These are phyloP conservation scores for Sicus ferrugineus DNA, from an alignment of 2,888 invertebrate genomes.

Conservation along the genomic window DNA sequence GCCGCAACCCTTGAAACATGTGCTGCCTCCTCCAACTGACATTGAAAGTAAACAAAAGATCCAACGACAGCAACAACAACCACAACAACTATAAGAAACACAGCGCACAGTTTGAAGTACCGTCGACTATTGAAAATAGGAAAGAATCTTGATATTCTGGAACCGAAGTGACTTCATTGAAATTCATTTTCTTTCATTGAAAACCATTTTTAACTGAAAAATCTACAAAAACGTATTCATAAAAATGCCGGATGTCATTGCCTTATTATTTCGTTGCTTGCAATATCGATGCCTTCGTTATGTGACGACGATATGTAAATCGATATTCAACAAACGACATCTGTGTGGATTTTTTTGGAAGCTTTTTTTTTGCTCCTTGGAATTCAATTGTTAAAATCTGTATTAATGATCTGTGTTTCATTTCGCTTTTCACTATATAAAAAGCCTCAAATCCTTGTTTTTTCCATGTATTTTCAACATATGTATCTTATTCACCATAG, in stretches of 20 bases:
- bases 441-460: too few relatives aligned
- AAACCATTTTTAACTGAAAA: conserved; percentile 23
- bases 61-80: not conserved
- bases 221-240: conserved; percentile 2
- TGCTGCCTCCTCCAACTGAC: conserved; percentile 54
- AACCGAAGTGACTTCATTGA: conserved; percentile 24
- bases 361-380: conserved; percentile 32
- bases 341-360: conserved; percentile 52
- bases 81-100: not conserved
- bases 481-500: too few relatives aligned
- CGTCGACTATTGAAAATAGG: not conserved
- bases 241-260: conserved; percentile 25
- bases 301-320: conserved; percentile 47
- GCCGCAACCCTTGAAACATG: conserved; percentile 34
- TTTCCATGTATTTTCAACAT: too few relatives aligned
- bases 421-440: too few relatives aligned
- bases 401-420: too few relatives aligned
- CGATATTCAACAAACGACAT: conserved; percentile 60
- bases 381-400: conserved; percentile 45
- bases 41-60: conserved; percentile 44
- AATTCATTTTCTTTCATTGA: conserved; percentile 37
- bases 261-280: conserved; percentile 33
- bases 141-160: not conserved
- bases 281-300: not conserved
- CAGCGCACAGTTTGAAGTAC: not conserved